Evolutionary conservation across 2,888 invertebrate species (phyloP).

Genomic region (Stratiomys singularior): DNA sequence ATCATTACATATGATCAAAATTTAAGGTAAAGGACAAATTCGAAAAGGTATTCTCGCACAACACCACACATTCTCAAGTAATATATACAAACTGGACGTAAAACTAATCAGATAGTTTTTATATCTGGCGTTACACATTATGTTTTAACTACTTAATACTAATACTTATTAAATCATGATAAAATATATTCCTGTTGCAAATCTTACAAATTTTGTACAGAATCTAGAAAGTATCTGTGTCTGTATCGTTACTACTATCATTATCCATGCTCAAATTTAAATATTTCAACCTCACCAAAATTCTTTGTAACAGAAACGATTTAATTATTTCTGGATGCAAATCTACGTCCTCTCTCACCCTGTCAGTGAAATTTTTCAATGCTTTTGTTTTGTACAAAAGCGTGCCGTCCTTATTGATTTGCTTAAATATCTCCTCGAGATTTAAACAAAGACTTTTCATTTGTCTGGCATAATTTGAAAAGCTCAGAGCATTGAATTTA

Average conservation of each 20-base stretch:
- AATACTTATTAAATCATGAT: too few species aligned
- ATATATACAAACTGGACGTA: too few species aligned
- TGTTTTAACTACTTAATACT: too few species aligned
- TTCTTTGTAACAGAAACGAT: conserved; percentile 2
- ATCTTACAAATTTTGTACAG: too few species aligned
- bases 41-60: too few species aligned
- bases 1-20: too few species aligned
- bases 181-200: too few species aligned
- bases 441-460: neutral
- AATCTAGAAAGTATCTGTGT: neutral
- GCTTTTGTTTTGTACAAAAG: neutral
- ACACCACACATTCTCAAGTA: too few species aligned
- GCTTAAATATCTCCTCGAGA: neutral
- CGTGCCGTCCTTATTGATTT: neutral
- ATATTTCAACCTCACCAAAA: neutral
- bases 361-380: neutral
- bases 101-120: too few species aligned
- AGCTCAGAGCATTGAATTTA: neutral
- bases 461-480: neutral
- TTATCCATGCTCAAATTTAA: neutral
- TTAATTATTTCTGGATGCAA: neutral
- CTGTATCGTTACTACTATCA: neutral
- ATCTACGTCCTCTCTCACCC: neutral
- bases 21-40: too few species aligned
- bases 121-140: too few species aligned